A percentile compares a stretch with the other conserved stretches of the same genome.
These are phyloP conservation scores for Panagrolaimus sp. DNA, from an alignment of 1,140 invertebrate species.

Conservation along the genomic window DNA sequence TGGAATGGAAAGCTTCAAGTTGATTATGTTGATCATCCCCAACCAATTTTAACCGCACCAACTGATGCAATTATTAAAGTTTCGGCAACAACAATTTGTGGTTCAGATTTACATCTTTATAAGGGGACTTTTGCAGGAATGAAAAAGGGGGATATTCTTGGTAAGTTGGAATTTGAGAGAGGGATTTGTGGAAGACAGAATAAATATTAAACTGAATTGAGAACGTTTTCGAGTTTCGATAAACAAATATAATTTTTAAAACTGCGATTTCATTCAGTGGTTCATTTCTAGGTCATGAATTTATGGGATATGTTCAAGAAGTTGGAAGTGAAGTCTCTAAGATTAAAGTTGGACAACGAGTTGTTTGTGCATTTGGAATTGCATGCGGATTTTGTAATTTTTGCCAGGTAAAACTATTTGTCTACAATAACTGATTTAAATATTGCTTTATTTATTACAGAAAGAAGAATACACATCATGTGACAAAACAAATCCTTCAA, in stretches of 20 bases:
- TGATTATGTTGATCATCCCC: conserved; percentile 17
- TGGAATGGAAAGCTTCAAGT: conserved; percentile 27
- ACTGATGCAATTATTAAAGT: conserved; percentile 28
- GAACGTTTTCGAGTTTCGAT: no score
- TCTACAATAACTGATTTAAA: no score
- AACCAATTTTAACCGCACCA: conserved; percentile 24
- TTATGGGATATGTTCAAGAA: conserved; percentile 30
- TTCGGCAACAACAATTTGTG: conserved; percentile 32
- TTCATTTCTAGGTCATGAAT: conserved; percentile 30
- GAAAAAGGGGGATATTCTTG: conserved; percentile 31
- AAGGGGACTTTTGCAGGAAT: conserved; percentile 31
- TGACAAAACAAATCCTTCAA: conserved; percentile 31
- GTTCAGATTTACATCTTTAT: conserved; percentile 37
- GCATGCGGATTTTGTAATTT: conserved; percentile 30
- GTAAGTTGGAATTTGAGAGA: not conserved
- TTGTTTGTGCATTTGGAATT: conserved; percentile 29
- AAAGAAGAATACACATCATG: conserved; percentile 31
- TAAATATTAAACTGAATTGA: no score
- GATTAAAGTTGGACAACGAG: conserved; percentile 29
- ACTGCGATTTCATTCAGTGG: no score
- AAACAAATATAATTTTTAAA: no score
- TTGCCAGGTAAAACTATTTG: no score
- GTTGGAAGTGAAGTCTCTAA: conserved; percentile 27
- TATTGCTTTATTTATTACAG: no score
- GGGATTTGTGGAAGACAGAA: no score